Conservation (phyloP, 2,888 invertebrate species). For the Bedellia somnulentella region DNA sequence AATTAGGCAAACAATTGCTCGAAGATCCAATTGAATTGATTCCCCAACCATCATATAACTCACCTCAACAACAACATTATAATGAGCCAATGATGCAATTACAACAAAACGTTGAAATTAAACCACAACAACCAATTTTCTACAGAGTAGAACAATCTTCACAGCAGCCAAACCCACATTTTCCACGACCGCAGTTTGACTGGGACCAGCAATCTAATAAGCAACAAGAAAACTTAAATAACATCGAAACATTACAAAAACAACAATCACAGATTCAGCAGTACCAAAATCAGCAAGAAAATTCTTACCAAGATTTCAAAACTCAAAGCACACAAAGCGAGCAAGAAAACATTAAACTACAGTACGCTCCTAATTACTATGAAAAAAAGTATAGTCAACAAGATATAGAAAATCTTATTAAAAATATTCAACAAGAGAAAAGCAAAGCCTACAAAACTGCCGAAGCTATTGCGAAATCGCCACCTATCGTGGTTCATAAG, state of each 20-base stretch:
- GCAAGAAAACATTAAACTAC: constrained; percentile 13
- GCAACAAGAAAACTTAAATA: too few species aligned
- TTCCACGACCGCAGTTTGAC: too few species aligned
- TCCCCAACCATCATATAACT: not conserved
- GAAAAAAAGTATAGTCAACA: constrained; percentile 18
- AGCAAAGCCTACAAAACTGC: constrained; percentile 23
- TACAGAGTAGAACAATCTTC: too few species aligned
- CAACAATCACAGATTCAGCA: not conserved
- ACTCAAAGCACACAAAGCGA: not conserved
- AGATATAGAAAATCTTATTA: constrained; percentile 22
- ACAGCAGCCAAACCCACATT: too few species aligned
- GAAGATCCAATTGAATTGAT: not conserved
- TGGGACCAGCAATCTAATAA: too few species aligned
- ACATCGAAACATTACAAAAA: too few species aligned
- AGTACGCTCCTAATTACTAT: constrained; percentile 26
- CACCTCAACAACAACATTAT: too few species aligned
- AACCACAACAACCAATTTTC: too few species aligned
- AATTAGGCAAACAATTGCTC: constrained; percentile 11
- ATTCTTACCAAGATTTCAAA: not conserved
- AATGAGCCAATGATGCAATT: too few species aligned
- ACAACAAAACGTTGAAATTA: too few species aligned
- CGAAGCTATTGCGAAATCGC: constrained; percentile 20
- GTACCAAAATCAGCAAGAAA: not conserved
- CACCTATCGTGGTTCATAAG: constrained; percentile 17
- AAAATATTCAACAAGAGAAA: constrained; percentile 18